phyloP scores from a whole-genome alignment of 2,797 vertebrate species.

The Mormyrops boulengeri region DNA sequence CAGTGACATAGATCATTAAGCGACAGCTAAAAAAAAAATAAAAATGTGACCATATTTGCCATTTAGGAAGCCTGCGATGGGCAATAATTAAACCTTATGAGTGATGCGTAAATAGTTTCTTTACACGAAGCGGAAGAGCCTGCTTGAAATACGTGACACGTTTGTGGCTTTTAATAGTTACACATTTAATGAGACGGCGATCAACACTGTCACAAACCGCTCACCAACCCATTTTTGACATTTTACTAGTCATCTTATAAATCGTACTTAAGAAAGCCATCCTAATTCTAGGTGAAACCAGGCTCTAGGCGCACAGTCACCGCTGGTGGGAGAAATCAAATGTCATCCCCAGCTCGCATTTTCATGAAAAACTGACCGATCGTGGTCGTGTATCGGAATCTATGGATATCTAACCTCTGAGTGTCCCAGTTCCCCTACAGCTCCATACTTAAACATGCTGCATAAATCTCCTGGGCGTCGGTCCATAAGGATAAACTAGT shows the following conservation, averaged over 20 bases:
- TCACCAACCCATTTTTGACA: neutral
- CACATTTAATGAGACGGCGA: neutral
- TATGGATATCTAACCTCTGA: neutral
- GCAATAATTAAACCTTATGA: neutral
- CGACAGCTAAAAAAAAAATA: neutral
- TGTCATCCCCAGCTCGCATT: neutral
- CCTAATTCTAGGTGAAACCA: neutral
- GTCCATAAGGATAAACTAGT: neutral
- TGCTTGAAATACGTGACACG: neutral
- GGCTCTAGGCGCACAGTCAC: neutral
- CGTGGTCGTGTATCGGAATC: neutral
- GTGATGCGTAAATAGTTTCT: neutral
- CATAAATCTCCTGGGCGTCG: neutral
- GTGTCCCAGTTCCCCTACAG: neutral
- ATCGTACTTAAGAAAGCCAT: neutral
- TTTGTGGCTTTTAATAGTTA: neutral
- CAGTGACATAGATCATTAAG: slow-evolving; percentile 2
- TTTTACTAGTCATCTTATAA: neutral
- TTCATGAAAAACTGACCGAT: neutral
- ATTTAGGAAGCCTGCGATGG: neutral
- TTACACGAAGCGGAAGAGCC: neutral
- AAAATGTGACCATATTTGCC: neutral
- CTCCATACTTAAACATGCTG: neutral
- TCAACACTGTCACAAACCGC: neutral
- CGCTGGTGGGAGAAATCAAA: neutral